A percentile compares a stretch with the other conserved stretches of the same genome.
phyloP scores from a whole-genome alignment of 2,797 vertebrate species.

The Smutsia gigantea region DNA sequence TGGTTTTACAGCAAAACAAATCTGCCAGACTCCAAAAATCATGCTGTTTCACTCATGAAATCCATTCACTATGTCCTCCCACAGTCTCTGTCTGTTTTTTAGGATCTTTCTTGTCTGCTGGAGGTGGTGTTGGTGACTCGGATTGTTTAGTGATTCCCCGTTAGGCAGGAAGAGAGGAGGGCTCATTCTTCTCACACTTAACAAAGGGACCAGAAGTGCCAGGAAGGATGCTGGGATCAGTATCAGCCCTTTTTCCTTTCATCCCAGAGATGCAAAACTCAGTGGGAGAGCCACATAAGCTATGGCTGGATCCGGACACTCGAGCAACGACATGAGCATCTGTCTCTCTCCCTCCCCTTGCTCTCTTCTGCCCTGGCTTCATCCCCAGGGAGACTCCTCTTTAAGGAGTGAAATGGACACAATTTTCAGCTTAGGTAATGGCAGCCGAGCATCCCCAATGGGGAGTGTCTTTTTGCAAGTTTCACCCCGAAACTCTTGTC shows the following conservation, averaged over 20 bases:
- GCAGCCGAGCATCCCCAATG: not conserved
- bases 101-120: not conserved
- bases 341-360: not conserved
- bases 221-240: not conserved
- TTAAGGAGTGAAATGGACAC: not conserved
- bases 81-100: not conserved
- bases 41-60: not conserved
- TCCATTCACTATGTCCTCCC: not conserved
- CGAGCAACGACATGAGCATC: too few species aligned
- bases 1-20: not conserved
- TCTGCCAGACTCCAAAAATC: not conserved
- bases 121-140: not conserved
- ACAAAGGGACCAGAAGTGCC: not conserved
- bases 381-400: not conserved
- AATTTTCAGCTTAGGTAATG: not conserved
- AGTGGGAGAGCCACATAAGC: not conserved
- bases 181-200: not conserved
- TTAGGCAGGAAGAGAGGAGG: not conserved
- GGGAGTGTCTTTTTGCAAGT: not conserved
- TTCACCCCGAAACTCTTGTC: not conserved
- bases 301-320: not conserved
- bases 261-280: not conserved
- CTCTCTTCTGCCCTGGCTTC: not conserved
- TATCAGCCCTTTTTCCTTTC: not conserved
- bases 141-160: not conserved